Conservation (phyloP, 2,888 invertebrate species). For the Rhimphoctona megacephalus region DNA sequence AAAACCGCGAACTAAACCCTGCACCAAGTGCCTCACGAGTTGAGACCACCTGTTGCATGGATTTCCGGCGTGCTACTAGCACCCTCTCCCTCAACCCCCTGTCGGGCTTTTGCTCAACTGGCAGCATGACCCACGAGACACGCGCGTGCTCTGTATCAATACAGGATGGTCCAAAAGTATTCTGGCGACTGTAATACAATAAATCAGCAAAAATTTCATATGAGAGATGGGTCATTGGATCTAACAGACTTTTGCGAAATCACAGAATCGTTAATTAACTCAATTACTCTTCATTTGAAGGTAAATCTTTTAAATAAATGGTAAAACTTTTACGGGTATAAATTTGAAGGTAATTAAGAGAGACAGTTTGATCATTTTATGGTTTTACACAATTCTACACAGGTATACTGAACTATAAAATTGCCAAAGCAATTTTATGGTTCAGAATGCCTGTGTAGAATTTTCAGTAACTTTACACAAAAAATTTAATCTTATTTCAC, state of each 20-base stretch:
- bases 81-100: conserved; percentile 46
- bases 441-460: background rate
- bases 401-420: too few species aligned
- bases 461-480: background rate
- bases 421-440: too few species aligned
- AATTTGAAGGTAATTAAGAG: background rate
- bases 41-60: conserved; percentile 83
- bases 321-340: background rate
- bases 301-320: background rate
- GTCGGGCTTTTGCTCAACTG: conserved; percentile 41
- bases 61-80: conserved; percentile 82
- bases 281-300: background rate
- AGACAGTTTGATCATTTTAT: background rate
- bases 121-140: conserved; percentile 59
- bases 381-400: too few species aligned
- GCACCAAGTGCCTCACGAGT: conserved; percentile 73
- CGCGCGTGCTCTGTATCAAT: conserved; percentile 54
- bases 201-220: background rate
- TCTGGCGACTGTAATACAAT: background rate
- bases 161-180: conserved; percentile 16
- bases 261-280: background rate
- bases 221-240: background rate
- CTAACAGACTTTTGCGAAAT: background rate
- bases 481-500: conserved; percentile 21
- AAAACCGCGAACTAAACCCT: conserved; percentile 75